Evolutionary conservation across 2,113 vertebrate genomes (phyloP), one percentile per base, ranked within the genome.

Genomic region (Myiagra hebetior): DNA sequence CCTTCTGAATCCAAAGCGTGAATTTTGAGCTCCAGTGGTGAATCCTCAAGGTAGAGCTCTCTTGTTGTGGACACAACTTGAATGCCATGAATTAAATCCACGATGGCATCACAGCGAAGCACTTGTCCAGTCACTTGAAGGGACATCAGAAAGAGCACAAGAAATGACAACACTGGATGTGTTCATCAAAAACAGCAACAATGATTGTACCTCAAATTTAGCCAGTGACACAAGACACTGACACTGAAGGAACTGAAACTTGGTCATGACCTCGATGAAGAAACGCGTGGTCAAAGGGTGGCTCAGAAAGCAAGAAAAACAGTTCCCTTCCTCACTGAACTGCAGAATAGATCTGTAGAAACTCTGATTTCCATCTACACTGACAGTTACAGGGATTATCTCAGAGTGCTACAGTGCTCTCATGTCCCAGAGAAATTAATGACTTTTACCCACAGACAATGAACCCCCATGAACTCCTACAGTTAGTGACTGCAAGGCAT

Each of bases 1-100:
- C 99, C 99, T 98, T 99, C 99, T 4, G 99, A 99, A 97, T 99
- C 99, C 93, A 99, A 97, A 33, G 99, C 99, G 42, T 99, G 98
- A 89, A 99, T 99, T 97, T 97, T 99, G 79, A 99, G 98, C 72
- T 98, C 98, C 92, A 99, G 97, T 0, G 99, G 99, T 0, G 99
- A 99, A 94, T 99, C 99, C 94, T 99, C 99, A 15, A 99, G 98
- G 87, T 99, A 99, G 5, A 99, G 98, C 87, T 99, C 99, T 18
- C 99, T 98, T 20, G 99, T 99, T 22, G 99, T 99, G 39, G 99
- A 99, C 62, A 99, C 98, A 1, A 99, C 98, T 91, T 99, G 99
- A 85, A 99, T 99, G 67, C 97, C 98, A 8, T 97, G 98, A 94
- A 99, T 99, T 60, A 99, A 95, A 93, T 99, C 99, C 3, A 99